A percentile compares a stretch with the other conserved stretches of the same genome.
These are phyloP conservation scores for Eledone cirrhosa DNA, from an alignment of 2,888 invertebrate species.

Conservation along the genomic window DNA sequence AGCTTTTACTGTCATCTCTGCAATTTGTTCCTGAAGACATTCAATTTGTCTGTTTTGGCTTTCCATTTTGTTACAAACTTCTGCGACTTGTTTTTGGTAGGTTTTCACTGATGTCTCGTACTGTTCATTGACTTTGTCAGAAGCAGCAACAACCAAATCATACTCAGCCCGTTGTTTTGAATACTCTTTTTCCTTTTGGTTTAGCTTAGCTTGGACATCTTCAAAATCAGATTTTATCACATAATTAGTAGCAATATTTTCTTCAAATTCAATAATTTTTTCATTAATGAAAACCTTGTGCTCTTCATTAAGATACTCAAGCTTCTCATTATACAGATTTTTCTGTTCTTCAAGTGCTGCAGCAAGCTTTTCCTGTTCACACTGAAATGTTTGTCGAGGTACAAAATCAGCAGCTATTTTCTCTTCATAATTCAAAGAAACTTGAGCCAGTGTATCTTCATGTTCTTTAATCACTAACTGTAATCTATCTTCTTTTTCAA, in stretches of 20 bases:
- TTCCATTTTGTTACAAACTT: not conserved
- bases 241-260: not conserved
- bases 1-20: not conserved
- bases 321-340: not conserved
- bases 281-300: not conserved
- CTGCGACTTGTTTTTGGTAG: not conserved
- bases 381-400: not conserved
- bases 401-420: not conserved
- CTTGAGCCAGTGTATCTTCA: not conserved
- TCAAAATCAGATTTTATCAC: not conserved
- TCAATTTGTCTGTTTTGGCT: not conserved
- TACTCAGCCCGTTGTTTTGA: constrained; percentile 14
- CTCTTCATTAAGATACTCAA: not conserved
- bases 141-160: not conserved
- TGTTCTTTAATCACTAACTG: not conserved
- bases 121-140: constrained; percentile 5
- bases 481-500: not conserved
- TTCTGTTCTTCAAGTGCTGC: not conserved
- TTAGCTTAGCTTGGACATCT: not conserved
- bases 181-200: not conserved
- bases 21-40: constrained; percentile 8
- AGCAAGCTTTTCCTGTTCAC: not conserved
- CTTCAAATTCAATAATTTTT: not conserved
- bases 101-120: not conserved
- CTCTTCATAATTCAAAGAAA: constrained; percentile 8